phyloP scores from a whole-genome alignment of 2,113 vertebrate genomes.

The Percina caprodes region DNA sequence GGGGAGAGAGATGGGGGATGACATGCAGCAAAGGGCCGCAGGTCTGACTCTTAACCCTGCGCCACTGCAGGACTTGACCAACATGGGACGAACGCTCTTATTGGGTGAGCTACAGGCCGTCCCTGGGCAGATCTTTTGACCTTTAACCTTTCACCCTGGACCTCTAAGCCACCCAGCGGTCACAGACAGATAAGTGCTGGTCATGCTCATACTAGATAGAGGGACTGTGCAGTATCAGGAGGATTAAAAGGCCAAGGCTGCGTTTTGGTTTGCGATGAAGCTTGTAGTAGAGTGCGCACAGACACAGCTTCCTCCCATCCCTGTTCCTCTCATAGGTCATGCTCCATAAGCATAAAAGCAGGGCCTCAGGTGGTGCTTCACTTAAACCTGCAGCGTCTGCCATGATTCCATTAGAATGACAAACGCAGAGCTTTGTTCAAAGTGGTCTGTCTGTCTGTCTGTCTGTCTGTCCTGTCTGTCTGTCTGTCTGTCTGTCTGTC shows the following conservation, averaged over 20 bases:
- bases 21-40: too few species aligned
- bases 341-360: slow-evolving; percentile 71
- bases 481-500: too few species aligned
- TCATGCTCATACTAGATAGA: slow-evolving; percentile 44
- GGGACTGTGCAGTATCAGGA: slow-evolving; percentile 14
- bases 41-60: too few species aligned
- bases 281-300: slow-evolving; percentile 2
- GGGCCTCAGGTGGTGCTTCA: slow-evolving; percentile 76
- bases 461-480: too few species aligned
- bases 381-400: slow-evolving; percentile 70
- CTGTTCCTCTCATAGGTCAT: slow-evolving; percentile 38
- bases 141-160: slow-evolving; percentile 33
- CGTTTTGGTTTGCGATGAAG: slow-evolving; percentile 47
- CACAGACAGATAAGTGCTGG: slow-evolving; percentile 50
- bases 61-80: too few species aligned
- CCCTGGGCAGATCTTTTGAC: slow-evolving; percentile 16
- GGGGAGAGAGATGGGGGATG: too few species aligned
- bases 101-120: too few species aligned
- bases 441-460: slow-evolving; percentile 18
- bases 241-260: slow-evolving; percentile 22
- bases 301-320: neutral
- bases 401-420: slow-evolving; percentile 55
- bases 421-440: slow-evolving; percentile 30
- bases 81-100: too few species aligned
- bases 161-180: slow-evolving; percentile 18